Evolutionary conservation across 2,797 vertebrate species (phyloP).

Genomic region (Arctocebus calabarensis): DNA sequence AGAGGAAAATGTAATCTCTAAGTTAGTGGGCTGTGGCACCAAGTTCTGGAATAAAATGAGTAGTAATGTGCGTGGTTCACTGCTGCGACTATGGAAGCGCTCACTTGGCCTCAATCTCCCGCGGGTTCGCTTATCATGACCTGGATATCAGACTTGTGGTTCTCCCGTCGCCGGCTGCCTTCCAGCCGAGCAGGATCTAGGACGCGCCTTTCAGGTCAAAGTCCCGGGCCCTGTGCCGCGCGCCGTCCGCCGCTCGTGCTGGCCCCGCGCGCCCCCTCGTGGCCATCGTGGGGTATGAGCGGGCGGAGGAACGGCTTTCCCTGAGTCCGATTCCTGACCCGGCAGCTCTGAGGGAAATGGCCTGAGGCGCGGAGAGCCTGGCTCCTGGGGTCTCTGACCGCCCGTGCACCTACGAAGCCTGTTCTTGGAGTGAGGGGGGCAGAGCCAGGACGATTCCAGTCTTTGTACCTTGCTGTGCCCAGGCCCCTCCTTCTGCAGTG

Average conservation of each 20-base stretch:
- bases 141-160: background rate
- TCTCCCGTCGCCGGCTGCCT: background rate
- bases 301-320: background rate
- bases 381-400: background rate
- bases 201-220: background rate
- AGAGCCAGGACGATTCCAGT: background rate
- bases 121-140: background rate
- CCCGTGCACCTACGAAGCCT: background rate
- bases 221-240: background rate
- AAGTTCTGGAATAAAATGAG: background rate
- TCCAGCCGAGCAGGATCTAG: background rate
- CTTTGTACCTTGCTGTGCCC: background rate
- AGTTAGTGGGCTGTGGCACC: background rate
- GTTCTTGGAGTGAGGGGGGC: background rate
- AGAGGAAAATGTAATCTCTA: background rate
- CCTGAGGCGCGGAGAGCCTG: background rate
- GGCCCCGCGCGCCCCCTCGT: background rate
- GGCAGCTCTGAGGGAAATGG: background rate
- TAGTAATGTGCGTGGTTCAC: background rate
- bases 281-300: background rate
- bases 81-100: background rate
- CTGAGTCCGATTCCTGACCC: too few species aligned
- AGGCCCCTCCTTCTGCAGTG: background rate
- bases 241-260: fast-evolving
- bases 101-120: background rate